Conservation (phyloP, 2,113 vertebrate genomes). For the Megaleporinus macrocephalus region DNA sequence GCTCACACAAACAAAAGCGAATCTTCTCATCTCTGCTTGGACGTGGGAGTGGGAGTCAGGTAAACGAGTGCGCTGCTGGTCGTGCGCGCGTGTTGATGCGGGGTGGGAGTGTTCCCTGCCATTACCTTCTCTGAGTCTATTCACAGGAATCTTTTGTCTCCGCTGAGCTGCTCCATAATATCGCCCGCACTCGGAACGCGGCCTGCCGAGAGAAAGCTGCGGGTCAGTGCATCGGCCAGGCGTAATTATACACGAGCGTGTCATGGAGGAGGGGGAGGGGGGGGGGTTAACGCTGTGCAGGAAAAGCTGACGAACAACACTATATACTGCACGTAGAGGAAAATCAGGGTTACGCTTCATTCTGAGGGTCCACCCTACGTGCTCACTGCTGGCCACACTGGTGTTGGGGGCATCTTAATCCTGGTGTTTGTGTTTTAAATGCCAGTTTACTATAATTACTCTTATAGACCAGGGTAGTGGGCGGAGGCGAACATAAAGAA, state of each 20-base stretch:
- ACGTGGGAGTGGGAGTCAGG: background rate
- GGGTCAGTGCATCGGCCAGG: constrained; percentile 21
- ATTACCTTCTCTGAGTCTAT: constrained; percentile 43
- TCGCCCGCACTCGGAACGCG: constrained; percentile 7
- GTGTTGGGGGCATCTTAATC: too few relatives aligned
- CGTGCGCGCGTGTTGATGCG: constrained; percentile 42
- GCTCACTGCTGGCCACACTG: too few relatives aligned
- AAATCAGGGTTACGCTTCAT: background rate
- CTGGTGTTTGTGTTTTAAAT: too few relatives aligned
- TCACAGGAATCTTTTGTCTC: constrained; percentile 42
- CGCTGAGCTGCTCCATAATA: constrained; percentile 8
- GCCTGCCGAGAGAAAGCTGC: constrained; percentile 9
- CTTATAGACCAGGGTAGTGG: too few relatives aligned
- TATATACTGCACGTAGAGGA: background rate
- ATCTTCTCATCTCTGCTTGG: background rate
- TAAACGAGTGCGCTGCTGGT: background rate
- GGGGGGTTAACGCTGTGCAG: background rate
- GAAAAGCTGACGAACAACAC: constrained; percentile 3
- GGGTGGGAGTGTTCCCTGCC: constrained; percentile 26
- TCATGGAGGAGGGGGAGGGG: background rate
- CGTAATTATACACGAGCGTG: constrained; percentile 36
- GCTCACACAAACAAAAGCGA: background rate
- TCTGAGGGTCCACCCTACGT: too few relatives aligned
- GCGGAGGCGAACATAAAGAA: too few relatives aligned
- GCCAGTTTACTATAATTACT: too few relatives aligned